Conservation (phyloP, 2,113 vertebrate genomes). For the Lipophrys pholis region DNA sequence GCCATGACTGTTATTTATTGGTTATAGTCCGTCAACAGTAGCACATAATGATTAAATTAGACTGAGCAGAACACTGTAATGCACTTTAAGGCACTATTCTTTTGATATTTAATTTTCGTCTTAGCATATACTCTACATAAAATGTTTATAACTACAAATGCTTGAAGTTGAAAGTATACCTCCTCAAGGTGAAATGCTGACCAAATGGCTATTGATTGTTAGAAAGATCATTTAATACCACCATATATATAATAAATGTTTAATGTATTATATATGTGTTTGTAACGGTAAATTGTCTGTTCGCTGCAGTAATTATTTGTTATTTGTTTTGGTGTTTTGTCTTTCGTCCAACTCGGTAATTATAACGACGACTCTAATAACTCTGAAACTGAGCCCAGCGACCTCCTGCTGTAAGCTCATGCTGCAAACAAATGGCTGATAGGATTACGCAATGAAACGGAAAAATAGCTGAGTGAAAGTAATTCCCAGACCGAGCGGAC, state of each 20-base stretch:
- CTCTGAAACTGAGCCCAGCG: constrained; percentile 45
- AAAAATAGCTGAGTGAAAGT: constrained; percentile 29
- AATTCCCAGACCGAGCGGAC: constrained; percentile 2
- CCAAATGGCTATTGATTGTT: constrained; percentile 56
- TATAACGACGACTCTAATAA: constrained; percentile 45
- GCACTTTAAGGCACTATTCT: constrained; percentile 59
- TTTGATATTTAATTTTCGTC: constrained; percentile 38
- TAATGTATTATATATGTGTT: constrained; percentile 62
- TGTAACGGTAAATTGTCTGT: constrained; percentile 59
- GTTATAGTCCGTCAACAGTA: constrained; percentile 63
- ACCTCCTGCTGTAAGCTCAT: constrained; percentile 30
- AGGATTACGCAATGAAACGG: constrained; percentile 31
- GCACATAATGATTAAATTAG: constrained; percentile 54
- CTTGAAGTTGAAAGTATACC: constrained; percentile 39
- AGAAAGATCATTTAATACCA: constrained; percentile 35
- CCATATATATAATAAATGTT: constrained; percentile 70
- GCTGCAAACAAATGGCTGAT: constrained; percentile 29
- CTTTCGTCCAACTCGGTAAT: constrained; percentile 56
- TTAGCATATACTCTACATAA: constrained; percentile 36
- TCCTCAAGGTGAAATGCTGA: constrained; percentile 33
- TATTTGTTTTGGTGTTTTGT: constrained; percentile 66
- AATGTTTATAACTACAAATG: constrained; percentile 23
- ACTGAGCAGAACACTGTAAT: constrained; percentile 58
- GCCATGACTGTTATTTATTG: constrained; percentile 67
- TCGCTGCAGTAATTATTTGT: constrained; percentile 62